Evolutionary conservation across 2,888 invertebrate genomes (phyloP), one percentile per base, ranked within the genome.

Genomic region (Mylabris sibirica): DNA sequence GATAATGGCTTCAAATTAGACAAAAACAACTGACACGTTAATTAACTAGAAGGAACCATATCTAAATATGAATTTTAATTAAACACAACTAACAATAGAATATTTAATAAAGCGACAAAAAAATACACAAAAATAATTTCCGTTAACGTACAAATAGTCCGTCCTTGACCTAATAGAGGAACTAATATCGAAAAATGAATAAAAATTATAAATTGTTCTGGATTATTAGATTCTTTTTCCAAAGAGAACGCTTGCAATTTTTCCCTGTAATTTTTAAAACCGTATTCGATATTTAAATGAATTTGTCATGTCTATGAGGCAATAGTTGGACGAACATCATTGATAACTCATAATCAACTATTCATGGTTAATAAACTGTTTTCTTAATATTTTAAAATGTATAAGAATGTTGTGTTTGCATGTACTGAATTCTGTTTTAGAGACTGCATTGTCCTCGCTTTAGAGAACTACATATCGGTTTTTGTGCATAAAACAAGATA

Each of bases 1-100:
- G 44, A 63, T 41, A 63, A 20, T 41, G 24, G 24, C 35, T 67
- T 38, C 17, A 63, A 67, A 63, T 63, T 38, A 38, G 24, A 34
- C 59, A 41, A 17, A 57, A 62, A 67, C 49, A 53, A 65, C 59
- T 38, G 65, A 41, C 61, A 34, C 68, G 44, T 62, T 64, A 68
- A 68, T 68, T 68, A 68, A 49, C 61, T 67, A 69, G 68, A 69
- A 70, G 72, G 74, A 71, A 71, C 70, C 72, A 68, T 71, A 69
- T 69, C 63, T 68, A 68, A 59, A 60, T 68, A 75, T 72, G 69
- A 74, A 74, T 75, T 74, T 75, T 75, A 75, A 75, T 75, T 73
- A 71, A 75, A 74, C 71, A 75, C 5, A 71, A 65, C 53, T 41
- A 38, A 62, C 60, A 65, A 65, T 63, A 65, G 65, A 65, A 65